Evolutionary conservation across 2,113 vertebrate genomes (phyloP), one percentile per base, ranked within the genome.

Genomic region (Dicrurus megarhynchus): DNA sequence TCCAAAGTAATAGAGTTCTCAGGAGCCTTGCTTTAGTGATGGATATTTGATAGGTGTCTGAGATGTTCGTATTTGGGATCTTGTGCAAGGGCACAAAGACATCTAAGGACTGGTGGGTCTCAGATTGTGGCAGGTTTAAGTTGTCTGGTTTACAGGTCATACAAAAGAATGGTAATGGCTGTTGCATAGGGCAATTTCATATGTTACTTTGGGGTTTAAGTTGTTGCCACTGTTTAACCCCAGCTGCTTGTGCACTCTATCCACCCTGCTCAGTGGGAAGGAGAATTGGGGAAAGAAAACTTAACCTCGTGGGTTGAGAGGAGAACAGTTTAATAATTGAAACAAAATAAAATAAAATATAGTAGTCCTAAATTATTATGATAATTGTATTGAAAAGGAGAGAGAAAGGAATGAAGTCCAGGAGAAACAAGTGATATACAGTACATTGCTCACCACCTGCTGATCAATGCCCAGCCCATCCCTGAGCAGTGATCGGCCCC

Each of bases 241-340:
- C 35, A 37, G 35, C 26, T 69, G 32, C 47, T 69, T 61, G 20
- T 2, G 11, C 47, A 26, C 41, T 41, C 30, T 6, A 18, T 35
- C 7, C 15, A 26, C 11, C 11, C 13, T 0, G 0, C 28, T 55
- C 26, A 27, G n/a, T 32, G 30, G 41, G 46, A 11, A 56, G 9
- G 35, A 68, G 78, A 75, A 60, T 1, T 47, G 21, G 28, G 33
- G 21, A 3, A 47, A 63, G 77, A 87, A 83, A 55, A 42, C 23
- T 35, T 69, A 76, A 69, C 17, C 47, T 7, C 0, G 0, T 61
- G 41, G 33, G 32, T 47, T 83, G 30, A 68, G 59, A 44, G 33
- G 16, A 65, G 14, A 69, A 69, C 30, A 83, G 9, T 41, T 68
- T 68, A 69, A 55, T 61, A 68, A 53, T 5, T 35, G 6, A 47